Evolutionary conservation across 2,113 vertebrate species (phyloP), one percentile per base, ranked within the genome.

Genomic region (Vireo altiloquus): DNA sequence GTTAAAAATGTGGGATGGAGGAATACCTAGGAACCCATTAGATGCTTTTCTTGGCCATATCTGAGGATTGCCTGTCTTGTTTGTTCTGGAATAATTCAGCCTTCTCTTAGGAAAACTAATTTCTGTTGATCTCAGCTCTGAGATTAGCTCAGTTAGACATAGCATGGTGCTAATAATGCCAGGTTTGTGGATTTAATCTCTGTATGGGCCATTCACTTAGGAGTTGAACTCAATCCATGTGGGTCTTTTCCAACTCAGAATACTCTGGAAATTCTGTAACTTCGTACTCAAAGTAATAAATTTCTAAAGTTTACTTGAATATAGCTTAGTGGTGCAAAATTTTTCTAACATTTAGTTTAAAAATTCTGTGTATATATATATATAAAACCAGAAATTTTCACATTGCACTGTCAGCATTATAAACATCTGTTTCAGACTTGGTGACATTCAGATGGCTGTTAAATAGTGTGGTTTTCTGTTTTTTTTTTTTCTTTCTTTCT

Each of bases 191-290:
- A 3, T 60, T 68, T 47, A 53, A 31, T 47, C 30, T 24, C 21
- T 22, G 5, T 22, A 53, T 27, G 8, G 9, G 11, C 13, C 33
- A n/a, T 66, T 80, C 31, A 50, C 17, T 40, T 39, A 37, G 20
- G 13, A 66, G 23, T 7, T n/a, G 37, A 9, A 39, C 37, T n/a
- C 0, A 0, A 60, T 52, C 25, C 39, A 8, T 27, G 4, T 30
- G 17, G 1, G 2, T 35, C 7, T 53, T 40, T 53, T 76, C 39
- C 39, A 68, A 31, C 30, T 35, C 18, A 23, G 20, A 82, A 40
- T 47, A 53, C 68, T 39, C 39, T 46, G 23, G 39, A 65, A 19
- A 10, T 59, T 53, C 46, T 66, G 4, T 44, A 60, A 53, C 39
- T 53, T 60, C 0, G 20, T 69, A 37, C 18, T 89, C 20, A 74